Evolutionary conservation across 2,888 invertebrate genomes (phyloP), one percentile per base, ranked within the genome.

Genomic region (Cyaniris semiargus): DNA sequence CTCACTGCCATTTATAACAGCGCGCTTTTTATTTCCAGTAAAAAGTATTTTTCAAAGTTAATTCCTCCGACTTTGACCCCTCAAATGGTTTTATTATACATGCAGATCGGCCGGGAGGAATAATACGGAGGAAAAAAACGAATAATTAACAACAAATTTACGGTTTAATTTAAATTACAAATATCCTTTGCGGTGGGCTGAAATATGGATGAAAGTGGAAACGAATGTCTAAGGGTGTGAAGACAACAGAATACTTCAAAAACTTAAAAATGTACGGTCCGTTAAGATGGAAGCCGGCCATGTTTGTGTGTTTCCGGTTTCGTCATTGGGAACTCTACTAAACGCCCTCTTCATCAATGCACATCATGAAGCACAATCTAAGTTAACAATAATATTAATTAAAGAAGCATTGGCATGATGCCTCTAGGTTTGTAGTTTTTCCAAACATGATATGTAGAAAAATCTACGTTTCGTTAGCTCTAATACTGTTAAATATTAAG

Each of bases 121-220:
- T 38, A 58, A 58, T 76, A 44, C 38, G 34, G n/a, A 34, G 58
- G 60, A 10, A 58, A 60, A 75, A 76, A 60, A 31, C 56, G 56
- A 60, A 76, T 76, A 60, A 76, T 76, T 60, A 76, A 76, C 34
- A 34, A 76, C 34, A 76, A 76, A 58, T 60, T 71, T 23, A 76
- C 71, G 76, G 70, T 71, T 76, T 21, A 53, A 76, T 76, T 76
- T 76, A 71, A 76, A 76, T 76, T 70, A 70, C 70, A 76, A 76
- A 76, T 76, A 56, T 8, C 56, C n/a, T 76, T 27, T n/a, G 13
- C 15, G 13, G n/a, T 21, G 48, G 70, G 27, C 70, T 34, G 34
- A 58, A 58, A 58, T 58, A 58, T 38, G 13, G 13, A 58, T 75
- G 31, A 44, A 34, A 34, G 34, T 34, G 56, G 44, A 13, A 18